phyloP scores from a whole-genome alignment of 2,888 invertebrate genomes.

The Melangyna quadrimaculata region DNA sequence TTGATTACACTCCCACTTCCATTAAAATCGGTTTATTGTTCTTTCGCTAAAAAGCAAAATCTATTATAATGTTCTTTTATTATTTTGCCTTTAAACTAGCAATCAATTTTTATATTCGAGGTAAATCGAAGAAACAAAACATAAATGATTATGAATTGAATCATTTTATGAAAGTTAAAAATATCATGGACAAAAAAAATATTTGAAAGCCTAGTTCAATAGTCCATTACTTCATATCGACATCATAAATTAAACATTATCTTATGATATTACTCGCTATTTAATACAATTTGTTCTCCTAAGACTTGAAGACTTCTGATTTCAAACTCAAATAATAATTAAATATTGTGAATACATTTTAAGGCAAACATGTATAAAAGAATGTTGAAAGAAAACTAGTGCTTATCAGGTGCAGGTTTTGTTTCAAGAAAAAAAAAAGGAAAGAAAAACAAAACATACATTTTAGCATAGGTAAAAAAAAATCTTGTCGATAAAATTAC shows the following conservation, averaged over 20 bases:
- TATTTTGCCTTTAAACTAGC: background rate
- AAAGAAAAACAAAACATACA: constrained; percentile 6
- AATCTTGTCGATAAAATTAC: constrained; percentile 40
- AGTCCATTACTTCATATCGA: background rate
- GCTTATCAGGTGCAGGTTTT: too few species aligned
- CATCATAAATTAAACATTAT: too few species aligned
- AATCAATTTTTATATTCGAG: background rate
- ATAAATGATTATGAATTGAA: background rate
- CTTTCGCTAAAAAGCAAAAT: background rate
- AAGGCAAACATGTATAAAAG: background rate
- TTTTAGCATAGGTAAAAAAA: background rate
- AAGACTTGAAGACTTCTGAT: too few species aligned
- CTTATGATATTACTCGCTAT: too few species aligned
- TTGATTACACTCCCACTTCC: background rate
- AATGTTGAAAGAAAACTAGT: too few species aligned
- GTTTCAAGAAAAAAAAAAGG: background rate
- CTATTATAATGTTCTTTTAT: background rate
- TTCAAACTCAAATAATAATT: too few species aligned
- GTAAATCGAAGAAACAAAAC: background rate
- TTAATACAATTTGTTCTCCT: too few species aligned
- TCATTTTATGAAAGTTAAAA: background rate
- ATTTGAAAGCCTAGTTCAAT: background rate
- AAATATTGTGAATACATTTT: background rate
- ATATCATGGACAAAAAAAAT: background rate
- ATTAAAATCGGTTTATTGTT: background rate